These are phyloP conservation scores for Chloropsis cyanopogon DNA, from an alignment of 2,113 vertebrate species.

Conservation along the genomic window DNA sequence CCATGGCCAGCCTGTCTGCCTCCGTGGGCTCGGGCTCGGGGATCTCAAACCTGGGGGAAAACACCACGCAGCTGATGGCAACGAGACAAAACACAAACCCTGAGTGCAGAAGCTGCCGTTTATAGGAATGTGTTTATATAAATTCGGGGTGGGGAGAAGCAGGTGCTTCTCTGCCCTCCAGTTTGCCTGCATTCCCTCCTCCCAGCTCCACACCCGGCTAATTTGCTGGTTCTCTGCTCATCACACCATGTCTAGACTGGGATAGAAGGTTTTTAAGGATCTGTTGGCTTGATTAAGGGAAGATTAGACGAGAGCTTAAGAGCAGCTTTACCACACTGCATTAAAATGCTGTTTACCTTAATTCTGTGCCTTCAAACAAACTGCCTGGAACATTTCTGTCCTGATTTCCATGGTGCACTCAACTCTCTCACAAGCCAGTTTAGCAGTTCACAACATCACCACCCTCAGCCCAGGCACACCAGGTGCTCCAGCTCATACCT, in stretches of 20 bases:
- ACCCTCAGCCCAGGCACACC: neutral
- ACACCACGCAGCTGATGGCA: neutral
- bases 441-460: neutral
- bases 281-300: conserved; percentile 21
- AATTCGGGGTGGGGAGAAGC: rapidly evolving
- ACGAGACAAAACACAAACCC: neutral
- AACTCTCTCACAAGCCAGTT: neutral
- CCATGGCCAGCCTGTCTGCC: conserved; percentile 87
- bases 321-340: neutral
- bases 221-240: neutral
- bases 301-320: conserved; percentile 40
- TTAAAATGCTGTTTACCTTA: neutral
- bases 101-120: neutral
- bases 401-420: neutral
- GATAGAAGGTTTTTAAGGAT: conserved; percentile 23
- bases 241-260: conserved; percentile 51
- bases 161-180: neutral
- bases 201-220: neutral
- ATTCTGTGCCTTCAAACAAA: neutral
- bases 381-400: neutral
- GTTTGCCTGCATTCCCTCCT: neutral
- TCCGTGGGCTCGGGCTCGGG: conserved; percentile 94
- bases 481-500: neutral
- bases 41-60: conserved; percentile 88
- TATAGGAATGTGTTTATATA: rapidly evolving